Evolutionary conservation across 2,888 invertebrate species (phyloP), one percentile per base, ranked within the genome.

Genomic region (Nebria brevicollis): DNA sequence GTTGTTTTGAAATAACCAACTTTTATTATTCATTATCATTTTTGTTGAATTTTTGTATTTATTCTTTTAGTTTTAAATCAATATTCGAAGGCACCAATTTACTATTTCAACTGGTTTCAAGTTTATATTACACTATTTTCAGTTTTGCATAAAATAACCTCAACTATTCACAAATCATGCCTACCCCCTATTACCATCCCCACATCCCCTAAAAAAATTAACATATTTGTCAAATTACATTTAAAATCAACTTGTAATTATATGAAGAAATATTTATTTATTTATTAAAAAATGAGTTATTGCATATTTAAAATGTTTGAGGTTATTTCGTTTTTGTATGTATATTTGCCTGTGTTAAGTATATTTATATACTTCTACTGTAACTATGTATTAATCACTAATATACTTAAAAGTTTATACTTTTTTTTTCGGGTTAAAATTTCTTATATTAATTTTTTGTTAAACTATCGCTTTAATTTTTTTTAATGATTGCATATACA

Each of bases 11-110:
- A 72, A 66, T 68, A 41, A 70, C n/a, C 78, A 73, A 74, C 66
- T 78, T 73, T 25, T 20, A 11, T 26, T 3, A 65, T 78, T 15
- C 25, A 4, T 73, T 42, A 11, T 70, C 20, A 11, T 77, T 54
- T 77, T 72, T 72, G 6, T 41, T 10, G 41, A 25, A n/a, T 43
- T 73, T 73, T 41, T 41, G 26, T 73, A 34, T 73, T 73, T 42
- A 73, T 41, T 41, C 26, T 34, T 20, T 41, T 42, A 41, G 26
- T 73, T 34, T 77, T 74, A 78, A 78, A 73, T 78, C 10, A 78
- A 74, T 72, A 72, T 65, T 78, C 78, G 74, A 78, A 78, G 78
- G 78, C 78, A 78, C 78, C 78, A 78, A 78, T 78, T 74, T 78
- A 66, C 74, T 78, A 78, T 73, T 74, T 78, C 78, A 78, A 78